Evolutionary conservation across 2,797 vertebrate genomes (phyloP).

Genomic region (Pangasius krempfi): DNA sequence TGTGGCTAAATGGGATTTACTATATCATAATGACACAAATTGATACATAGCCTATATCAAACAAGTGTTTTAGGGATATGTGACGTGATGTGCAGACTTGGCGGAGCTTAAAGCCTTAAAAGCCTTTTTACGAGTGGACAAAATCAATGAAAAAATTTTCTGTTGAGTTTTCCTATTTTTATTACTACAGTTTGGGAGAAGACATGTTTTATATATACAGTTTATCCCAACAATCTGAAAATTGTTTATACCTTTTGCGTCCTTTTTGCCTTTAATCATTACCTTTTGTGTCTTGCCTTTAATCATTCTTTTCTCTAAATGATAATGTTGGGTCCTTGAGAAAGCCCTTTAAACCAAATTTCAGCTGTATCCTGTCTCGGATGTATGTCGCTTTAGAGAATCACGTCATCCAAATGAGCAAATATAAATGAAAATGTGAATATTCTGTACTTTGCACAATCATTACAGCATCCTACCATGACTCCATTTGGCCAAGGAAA

Average conservation of each 20-base stretch:
- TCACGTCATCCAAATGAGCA: background rate
- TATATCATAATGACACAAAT: background rate
- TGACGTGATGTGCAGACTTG: background rate
- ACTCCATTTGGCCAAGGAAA: background rate
- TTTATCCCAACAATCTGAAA: too few relatives aligned
- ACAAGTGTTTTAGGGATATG: background rate
- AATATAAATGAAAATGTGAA: background rate
- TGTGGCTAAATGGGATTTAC: background rate
- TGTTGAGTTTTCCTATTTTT: background rate
- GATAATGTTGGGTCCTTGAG: background rate
- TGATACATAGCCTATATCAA: background rate
- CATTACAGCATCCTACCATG: background rate
- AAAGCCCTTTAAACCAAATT: background rate
- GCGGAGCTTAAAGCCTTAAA: background rate
- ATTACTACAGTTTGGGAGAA: background rate
- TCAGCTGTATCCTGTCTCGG: background rate
- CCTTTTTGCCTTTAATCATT: too few relatives aligned
- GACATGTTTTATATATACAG: background rate
- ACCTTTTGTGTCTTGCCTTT: too few relatives aligned
- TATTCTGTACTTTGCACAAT: background rate
- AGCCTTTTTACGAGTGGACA: background rate
- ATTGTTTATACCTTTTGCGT: too few relatives aligned
- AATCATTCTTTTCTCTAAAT: background rate
- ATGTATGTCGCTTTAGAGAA: background rate
- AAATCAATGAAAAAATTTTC: background rate